Base-by-base conservation (phyloP, 2,888 invertebrate species). In the Hoplodrina blanda region DNA sequence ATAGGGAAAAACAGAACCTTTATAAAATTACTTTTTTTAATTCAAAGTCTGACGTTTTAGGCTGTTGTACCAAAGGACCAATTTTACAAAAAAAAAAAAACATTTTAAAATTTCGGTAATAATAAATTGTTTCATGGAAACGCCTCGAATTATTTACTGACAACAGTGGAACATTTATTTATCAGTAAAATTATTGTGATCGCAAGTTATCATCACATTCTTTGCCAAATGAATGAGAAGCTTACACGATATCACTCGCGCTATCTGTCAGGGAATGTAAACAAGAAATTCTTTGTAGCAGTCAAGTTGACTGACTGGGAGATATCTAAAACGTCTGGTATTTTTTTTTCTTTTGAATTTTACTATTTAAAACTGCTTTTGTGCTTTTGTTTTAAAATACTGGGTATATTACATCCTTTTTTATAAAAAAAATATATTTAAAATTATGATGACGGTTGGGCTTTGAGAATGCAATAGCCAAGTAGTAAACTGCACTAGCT, bases 211-310 rank as follows among this genome's bases (percentile, higher is more conserved):
- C 61, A 82, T 82, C 30, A 49, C 69, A 69, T 76, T 72, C 74
- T 52, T 66, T n/a, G 53, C 41, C 55, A 71, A 76, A 78, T 80
- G 73, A 76, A 69, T 75, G 71, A 70, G 71, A 64, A 73, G 63
- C 61, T 68, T 57, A 67, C 68, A 54, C 52, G 67, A 62, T 75
- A 74, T 17, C 60, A 56, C 73, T 73, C 54, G 41, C 52, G 57
- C 62, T 76, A 83, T 78, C 72, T 68, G 59, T 62, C 59, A 33
- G 37, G 25, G 76, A 80, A 87, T 80, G 81, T 87, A 86, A 87
- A 87, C 79, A 85, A 77, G 67, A 77, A 8, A 82, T 80, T 78
- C 73, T 68, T 78, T 75, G 81, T 67, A 20, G 62, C 69, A 53
- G 69, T 15, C 62, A 54, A 20, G 25, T 50, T 17, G 10, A 37